Evolutionary conservation across 30 jellyfish, hydroid and myxozoan genomes (phyloP).

Genomic region (Chironex yamaguchii): DNA sequence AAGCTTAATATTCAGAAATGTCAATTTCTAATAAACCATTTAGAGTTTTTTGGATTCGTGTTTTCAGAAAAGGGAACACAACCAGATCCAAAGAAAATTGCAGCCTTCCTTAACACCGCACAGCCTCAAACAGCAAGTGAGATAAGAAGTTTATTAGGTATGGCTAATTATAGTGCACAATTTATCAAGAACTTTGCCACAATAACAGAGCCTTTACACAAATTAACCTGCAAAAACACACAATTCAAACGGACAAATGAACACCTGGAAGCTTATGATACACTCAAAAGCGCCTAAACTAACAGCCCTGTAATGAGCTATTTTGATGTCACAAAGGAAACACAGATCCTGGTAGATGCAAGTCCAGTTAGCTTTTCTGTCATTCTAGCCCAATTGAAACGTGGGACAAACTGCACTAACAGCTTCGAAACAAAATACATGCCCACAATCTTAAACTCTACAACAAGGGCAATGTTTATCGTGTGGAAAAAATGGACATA

Average conservation of each 20-base stretch:
- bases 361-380: no score
- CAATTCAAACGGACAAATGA: constrained; percentile 12
- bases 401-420: no score
- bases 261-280: constrained; percentile 54
- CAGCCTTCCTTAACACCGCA: constrained; percentile 6
- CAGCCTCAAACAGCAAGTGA: constrained; percentile 21
- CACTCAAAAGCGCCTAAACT: neutral
- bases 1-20: constrained; percentile 34
- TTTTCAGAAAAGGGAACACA: constrained; percentile 13
- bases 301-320: neutral
- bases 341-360: no score
- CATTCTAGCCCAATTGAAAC: no score
- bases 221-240: constrained; percentile 19
- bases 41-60: constrained; percentile 30
- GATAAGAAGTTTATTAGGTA: constrained; percentile 8
- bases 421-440: no score
- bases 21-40: constrained; percentile 9
- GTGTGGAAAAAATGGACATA: constrained; percentile 64
- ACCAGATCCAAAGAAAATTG: constrained; percentile 38
- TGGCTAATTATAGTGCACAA: constrained; percentile 29
- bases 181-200: constrained; percentile 64
- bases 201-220: constrained; percentile 19
- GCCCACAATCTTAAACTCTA: no score
- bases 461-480: constrained; percentile 57
- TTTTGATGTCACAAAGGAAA: constrained; percentile 25